Evolutionary conservation across 2,797 vertebrate genomes (phyloP).

Genomic region (Helostoma temminkii): DNA sequence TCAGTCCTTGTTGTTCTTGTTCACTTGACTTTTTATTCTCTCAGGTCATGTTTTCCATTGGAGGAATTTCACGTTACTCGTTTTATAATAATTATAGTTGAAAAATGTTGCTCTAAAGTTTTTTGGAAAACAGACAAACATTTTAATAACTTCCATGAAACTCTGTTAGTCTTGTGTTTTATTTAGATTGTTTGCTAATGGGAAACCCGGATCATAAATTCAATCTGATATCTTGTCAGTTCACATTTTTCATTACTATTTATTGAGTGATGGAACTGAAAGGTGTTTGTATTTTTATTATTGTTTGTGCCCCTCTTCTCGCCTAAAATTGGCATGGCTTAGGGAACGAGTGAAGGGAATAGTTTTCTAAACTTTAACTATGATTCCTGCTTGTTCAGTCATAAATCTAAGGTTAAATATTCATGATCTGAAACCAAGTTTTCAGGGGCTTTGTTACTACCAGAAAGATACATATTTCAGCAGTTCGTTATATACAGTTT

Average conservation of each 20-base stretch:
- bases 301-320: not conserved
- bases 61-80: conserved; percentile 9
- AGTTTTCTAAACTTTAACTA: too few relatives aligned
- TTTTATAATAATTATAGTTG: not conserved
- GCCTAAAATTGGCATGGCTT: not conserved
- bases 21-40: conserved; percentile 1
- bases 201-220: not conserved
- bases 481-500: too few relatives aligned
- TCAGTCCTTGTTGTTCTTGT: not conserved
- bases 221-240: not conserved
- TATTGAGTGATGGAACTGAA: not conserved
- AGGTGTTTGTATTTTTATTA: not conserved
- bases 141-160: not conserved
- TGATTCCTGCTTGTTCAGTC: not conserved
- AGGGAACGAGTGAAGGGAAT: not conserved
- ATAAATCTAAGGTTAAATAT: not conserved
- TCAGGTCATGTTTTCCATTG: not conserved
- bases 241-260: not conserved
- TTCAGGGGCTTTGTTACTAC: too few relatives aligned
- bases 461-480: not conserved
- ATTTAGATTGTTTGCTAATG: not conserved
- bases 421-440: not conserved
- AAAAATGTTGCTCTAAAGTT: not conserved
- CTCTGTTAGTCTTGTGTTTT: not conserved
- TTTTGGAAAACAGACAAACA: conserved; percentile 3